Percentiles rank a stretch among this genome's conserved stretches.
Evolutionary conservation across 2,113 vertebrate genomes (phyloP).

Genomic region (Phalacrocorax pelagicus): DNA sequence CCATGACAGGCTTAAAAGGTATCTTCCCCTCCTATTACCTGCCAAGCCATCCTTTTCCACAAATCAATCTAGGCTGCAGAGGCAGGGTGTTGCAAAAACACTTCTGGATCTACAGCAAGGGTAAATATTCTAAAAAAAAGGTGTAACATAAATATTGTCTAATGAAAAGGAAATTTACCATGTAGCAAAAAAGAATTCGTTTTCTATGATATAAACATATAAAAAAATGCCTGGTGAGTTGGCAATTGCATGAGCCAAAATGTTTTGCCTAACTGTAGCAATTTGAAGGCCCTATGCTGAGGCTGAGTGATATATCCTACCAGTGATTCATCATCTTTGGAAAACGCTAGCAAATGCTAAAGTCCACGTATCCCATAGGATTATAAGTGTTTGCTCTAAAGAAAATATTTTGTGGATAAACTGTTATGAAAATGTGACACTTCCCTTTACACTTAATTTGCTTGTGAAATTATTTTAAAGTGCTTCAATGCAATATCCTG

Average conservation of each 20-base stretch:
- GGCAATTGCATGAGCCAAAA: neutral
- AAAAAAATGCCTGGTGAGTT: neutral
- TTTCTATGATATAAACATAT: neutral
- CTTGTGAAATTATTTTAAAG: neutral
- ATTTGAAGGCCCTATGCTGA: neutral
- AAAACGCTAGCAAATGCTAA: neutral
- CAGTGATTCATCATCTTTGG: neutral
- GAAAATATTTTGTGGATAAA: neutral
- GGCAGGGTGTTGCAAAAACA: neutral
- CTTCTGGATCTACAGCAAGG: neutral
- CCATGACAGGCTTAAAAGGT: constrained; percentile 6
- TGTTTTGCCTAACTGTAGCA: neutral
- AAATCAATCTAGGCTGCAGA: neutral
- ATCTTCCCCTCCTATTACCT: neutral
- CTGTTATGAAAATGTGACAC: neutral
- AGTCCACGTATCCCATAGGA: neutral
- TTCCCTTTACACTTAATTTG: neutral
- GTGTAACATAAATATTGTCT: neutral
- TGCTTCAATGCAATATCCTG: neutral
- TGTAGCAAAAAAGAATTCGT: neutral
- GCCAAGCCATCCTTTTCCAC: neutral
- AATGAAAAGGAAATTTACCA: neutral
- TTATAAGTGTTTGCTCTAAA: neutral
- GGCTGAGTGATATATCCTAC: neutral
- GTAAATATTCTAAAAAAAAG: neutral